A percentile compares a stretch with the other conserved stretches of the same genome.
Conservation (phyloP, 2,797 vertebrate genomes). For the Girardinus metallicus region DNA sequence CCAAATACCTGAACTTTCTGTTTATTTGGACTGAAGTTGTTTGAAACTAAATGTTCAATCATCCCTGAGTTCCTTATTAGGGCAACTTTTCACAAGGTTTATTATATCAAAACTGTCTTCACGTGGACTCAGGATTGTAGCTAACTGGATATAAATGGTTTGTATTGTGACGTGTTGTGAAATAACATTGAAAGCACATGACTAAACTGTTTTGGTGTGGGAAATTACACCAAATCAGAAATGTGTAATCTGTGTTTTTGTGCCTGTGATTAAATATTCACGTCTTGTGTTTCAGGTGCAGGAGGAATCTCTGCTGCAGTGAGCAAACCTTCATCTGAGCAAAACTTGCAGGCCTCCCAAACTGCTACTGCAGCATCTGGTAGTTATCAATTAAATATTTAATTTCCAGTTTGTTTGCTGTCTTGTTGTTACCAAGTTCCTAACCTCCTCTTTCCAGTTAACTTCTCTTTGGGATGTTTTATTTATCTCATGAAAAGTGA, state of each 20-base stretch:
- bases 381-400: conserved; percentile 19
- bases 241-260: neutral
- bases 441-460: neutral
- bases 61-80: neutral
- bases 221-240: neutral
- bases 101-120: neutral
- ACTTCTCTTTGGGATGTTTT: neutral
- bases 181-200: neutral
- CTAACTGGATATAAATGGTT: neutral
- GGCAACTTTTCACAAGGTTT: neutral
- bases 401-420: neutral
- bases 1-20: neutral
- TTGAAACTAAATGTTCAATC: neutral
- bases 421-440: neutral
- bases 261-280: neutral
- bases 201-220: neutral
- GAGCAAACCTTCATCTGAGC: conserved; percentile 38
- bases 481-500: neutral
- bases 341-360: conserved; percentile 25
- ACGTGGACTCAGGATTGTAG: neutral
- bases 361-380: conserved; percentile 61
- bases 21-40: neutral
- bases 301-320: conserved; percentile 25
- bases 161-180: neutral
- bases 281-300: conserved; percentile 28